phyloP scores from a whole-genome alignment of 2,113 vertebrate genomes.

The Panthera leo region DNA sequence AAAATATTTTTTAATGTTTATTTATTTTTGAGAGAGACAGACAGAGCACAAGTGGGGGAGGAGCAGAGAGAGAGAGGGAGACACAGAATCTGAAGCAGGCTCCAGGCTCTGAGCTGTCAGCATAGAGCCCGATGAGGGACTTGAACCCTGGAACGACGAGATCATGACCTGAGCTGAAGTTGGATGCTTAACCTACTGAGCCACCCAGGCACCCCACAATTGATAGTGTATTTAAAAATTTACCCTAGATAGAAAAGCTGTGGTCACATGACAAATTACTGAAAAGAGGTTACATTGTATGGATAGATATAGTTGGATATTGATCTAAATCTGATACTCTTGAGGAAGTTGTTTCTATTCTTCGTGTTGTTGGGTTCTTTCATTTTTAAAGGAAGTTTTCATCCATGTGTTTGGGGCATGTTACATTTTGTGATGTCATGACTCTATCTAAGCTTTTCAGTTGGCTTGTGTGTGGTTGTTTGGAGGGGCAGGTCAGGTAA shows the following conservation, averaged over 20 bases:
- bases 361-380: not conserved
- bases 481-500: not conserved
- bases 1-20: too few species aligned
- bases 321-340: not conserved
- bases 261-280: not conserved
- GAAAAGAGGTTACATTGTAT: not conserved
- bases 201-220: not conserved
- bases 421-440: not conserved
- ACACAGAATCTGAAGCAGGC: too few species aligned
- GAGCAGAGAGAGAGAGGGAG: too few species aligned
- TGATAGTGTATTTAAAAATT: not conserved
- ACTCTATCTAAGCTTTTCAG: not conserved
- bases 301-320: not conserved
- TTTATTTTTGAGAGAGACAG: too few species aligned
- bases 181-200: too few species aligned
- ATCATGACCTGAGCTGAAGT: too few species aligned
- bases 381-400: not conserved
- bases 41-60: too few species aligned
- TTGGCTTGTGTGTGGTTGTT: not conserved
- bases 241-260: not conserved
- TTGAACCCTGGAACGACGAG: too few species aligned
- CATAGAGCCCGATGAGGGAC: too few species aligned
- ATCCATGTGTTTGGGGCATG: not conserved
- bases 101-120: too few species aligned
- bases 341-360: not conserved